Percentiles rank a stretch among this genome's conserved stretches.
Evolutionary conservation across 2,797 vertebrate genomes (phyloP).

Genomic region (Hippoglossus hippoglossus): DNA sequence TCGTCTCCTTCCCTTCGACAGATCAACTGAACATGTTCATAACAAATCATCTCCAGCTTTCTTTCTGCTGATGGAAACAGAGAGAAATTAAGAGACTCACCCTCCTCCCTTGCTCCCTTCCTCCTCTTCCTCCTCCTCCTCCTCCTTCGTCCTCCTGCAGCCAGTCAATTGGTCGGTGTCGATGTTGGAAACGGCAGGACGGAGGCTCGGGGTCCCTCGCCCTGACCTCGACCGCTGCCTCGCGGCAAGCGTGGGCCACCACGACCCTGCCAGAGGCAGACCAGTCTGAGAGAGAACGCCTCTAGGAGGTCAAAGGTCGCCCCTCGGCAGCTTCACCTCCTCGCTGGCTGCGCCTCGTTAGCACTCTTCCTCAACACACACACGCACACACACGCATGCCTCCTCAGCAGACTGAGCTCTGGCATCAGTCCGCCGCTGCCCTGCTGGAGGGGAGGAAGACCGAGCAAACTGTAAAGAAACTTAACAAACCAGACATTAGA

Average conservation of each 20-base stretch:
- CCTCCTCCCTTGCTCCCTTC: constrained; percentile 10
- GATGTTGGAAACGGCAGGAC: constrained; percentile 65
- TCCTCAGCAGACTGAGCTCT: constrained; percentile 56
- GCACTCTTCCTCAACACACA: constrained; percentile 49
- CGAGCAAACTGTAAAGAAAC: constrained; percentile 58
- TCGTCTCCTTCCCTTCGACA: background rate
- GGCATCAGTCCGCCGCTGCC: constrained; percentile 58
- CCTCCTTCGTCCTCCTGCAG: constrained; percentile 39
- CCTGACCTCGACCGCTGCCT: constrained; percentile 69
- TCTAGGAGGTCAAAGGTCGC: constrained; percentile 64
- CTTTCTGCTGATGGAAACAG: constrained; percentile 40
- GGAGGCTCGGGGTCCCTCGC: constrained; percentile 47
- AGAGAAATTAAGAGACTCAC: constrained; percentile 33
- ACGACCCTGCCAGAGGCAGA: constrained; percentile 53
- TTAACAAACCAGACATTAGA: constrained; percentile 64
- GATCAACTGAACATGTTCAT: background rate
- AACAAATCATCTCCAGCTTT: constrained; percentile 26
- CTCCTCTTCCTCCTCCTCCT: constrained; percentile 10
- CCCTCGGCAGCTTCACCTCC: constrained; percentile 62
- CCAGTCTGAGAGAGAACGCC: constrained; percentile 55
- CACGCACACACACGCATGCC: constrained; percentile 10
- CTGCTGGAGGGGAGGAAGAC: constrained; percentile 65
- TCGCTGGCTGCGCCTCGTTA: constrained; percentile 64
- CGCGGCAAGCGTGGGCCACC: constrained; percentile 46
- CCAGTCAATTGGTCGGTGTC: constrained; percentile 55